These are phyloP conservation scores for Lethenteron camtschaticum DNA, from an alignment of 2,113 vertebrate species.

Conservation along the genomic window DNA sequence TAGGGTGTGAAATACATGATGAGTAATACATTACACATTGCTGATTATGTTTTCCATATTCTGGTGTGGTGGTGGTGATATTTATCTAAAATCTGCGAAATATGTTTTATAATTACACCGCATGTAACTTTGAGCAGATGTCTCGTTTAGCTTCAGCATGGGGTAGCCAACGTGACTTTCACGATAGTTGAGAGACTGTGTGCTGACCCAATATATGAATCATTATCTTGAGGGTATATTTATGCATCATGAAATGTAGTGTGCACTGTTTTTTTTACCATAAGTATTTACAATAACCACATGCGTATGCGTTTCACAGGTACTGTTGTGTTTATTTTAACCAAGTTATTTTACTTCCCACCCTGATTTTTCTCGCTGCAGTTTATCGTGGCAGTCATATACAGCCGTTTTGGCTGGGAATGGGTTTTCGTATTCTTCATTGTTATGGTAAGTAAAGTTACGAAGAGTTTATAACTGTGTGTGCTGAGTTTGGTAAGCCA, in stretches of 20 bases:
- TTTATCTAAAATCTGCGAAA: too few species aligned
- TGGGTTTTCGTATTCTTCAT: conserved; percentile 90
- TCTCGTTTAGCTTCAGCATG: too few species aligned
- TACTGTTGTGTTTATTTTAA: conserved; percentile 3
- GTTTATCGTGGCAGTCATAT: conserved; percentile 78
- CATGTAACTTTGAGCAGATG: too few species aligned
- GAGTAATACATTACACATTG: too few species aligned
- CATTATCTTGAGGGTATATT: neutral
- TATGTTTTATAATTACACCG: too few species aligned
- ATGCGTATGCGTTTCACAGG: neutral
- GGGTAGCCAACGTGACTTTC: too few species aligned
- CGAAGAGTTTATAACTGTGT: too few species aligned
- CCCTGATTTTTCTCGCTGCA: conserved; percentile 14
- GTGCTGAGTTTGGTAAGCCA: too few species aligned
- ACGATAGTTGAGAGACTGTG: conserved; percentile 9
- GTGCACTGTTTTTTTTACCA: neutral
- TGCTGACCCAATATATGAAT: neutral
- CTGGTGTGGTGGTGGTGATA: too few species aligned
- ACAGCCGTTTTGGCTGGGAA: conserved; percentile 62
- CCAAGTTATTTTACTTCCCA: too few species aligned
- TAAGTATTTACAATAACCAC: neutral
- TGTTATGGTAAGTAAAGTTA: conserved; percentile 47
- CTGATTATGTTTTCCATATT: too few species aligned
- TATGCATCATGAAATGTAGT: neutral
- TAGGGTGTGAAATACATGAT: too few species aligned